These are phyloP conservation scores for Tiphia femorata DNA, from an alignment of 2,888 invertebrate genomes.

Conservation along the genomic window DNA sequence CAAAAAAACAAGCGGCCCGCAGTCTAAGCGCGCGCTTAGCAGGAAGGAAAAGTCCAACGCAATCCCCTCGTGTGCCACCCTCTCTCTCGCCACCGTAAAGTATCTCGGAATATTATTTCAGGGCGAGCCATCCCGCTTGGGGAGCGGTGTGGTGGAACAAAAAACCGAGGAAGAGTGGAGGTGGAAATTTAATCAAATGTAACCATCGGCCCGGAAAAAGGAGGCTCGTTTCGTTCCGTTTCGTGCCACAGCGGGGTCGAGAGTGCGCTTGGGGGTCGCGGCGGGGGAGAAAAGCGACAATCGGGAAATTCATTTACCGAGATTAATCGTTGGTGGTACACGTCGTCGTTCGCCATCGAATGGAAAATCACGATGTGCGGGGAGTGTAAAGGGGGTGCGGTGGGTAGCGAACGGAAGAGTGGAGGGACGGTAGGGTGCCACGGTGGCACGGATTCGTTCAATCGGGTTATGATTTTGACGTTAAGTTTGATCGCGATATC, in stretches of 20 bases:
- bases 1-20: too few species aligned
- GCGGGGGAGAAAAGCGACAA: neutral
- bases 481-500: slow-evolving; percentile 7
- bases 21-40: too few species aligned
- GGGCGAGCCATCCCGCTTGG: too few species aligned
- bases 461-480: neutral
- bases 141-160: neutral
- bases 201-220: slow-evolving; percentile 5
- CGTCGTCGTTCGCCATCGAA: neutral
- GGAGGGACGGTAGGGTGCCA: neutral
- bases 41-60: too few species aligned
- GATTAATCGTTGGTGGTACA: slow-evolving; percentile 28
- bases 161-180: neutral
- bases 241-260: neutral
- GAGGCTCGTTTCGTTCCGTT: neutral
- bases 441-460: neutral
- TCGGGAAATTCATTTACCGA: slow-evolving; percentile 37
- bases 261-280: too few species aligned
- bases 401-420: too few species aligned
- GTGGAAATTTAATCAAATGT: slow-evolving; percentile 21
- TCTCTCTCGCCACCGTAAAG: too few species aligned
- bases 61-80: too few species aligned
- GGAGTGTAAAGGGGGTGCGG: too few species aligned
- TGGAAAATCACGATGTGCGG: neutral
- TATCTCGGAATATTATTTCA: neutral